Base-by-base conservation (phyloP, 2,113 vertebrate genomes). In the Gracilinanus agilis region DNA sequence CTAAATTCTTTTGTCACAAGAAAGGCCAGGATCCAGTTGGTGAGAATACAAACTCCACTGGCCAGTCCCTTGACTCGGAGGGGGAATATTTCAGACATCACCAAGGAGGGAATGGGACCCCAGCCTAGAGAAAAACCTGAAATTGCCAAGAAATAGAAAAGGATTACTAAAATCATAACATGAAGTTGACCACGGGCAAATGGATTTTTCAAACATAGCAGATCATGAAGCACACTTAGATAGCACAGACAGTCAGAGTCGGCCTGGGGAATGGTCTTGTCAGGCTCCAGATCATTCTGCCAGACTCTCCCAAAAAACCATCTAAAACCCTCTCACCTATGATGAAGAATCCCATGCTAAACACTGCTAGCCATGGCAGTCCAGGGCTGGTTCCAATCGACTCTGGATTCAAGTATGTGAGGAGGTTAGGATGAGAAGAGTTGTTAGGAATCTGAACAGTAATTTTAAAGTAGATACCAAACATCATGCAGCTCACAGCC, bases 1-100 rank as follows among this genome's bases (percentile, higher is more conserved):
- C 98, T 97, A 96, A 99, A 99, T 95, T 98, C 99, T 92, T 99
- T 99, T 19, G 99, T 99, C 96, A 99, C 96, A 25, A 99, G 34
- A 94, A 99, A 99, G 0, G 99, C 99, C 98, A 98, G 99, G 94
- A 97, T 91, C 99, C 99, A 99, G 98, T 99, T 99, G 40, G 98
- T 99, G 92, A 99, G 98, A 91, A 99, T 99, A 3, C 99, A 99
- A 16, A 96, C 61, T 0, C 99, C 98, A 0, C 99, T 99, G 4
- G 98, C 98, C 21, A 99, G 8, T 0, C 99, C 99, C 90, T 99
- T 98, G 2, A 95, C 98, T 29, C 98, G 98, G 6, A 99, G 97
- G 0, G 99, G 99, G 97, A 99, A 99, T 94, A 99, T 99, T 98
- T 99, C 99, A 0, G 99, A 99, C 99, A 99, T 99, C 96, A 99